Evolutionary conservation across 2,888 invertebrate species (phyloP).

Genomic region (Diarsia dahlii): DNA sequence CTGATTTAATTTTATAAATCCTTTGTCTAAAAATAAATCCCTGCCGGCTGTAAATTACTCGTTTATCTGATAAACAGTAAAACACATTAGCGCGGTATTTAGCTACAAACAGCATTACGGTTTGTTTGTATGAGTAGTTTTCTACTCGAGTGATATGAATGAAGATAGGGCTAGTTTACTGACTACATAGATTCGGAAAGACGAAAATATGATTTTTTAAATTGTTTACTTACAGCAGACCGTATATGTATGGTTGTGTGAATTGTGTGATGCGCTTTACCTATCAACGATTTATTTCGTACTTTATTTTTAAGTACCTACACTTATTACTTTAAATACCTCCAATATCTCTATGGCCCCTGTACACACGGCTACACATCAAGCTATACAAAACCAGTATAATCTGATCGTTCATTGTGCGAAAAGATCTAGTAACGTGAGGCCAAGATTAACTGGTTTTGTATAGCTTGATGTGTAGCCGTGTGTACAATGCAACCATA

Average conservation of each 20-base stretch:
- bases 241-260: not conserved
- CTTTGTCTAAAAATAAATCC: constrained; percentile 37
- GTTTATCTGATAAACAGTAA: constrained; percentile 52
- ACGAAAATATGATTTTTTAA: not conserved
- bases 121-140: constrained; percentile 39
- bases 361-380: no score
- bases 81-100: constrained; percentile 44
- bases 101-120: constrained; percentile 17
- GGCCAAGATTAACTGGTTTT: no score
- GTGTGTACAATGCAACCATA: not conserved
- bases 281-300: not conserved
- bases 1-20: constrained; percentile 30
- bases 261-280: not conserved
- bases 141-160: constrained; percentile 10
- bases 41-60: constrained; percentile 28
- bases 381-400: no score
- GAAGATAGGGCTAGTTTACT: constrained; percentile 3
- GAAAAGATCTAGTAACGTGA: no score
- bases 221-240: not conserved
- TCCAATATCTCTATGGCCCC: not conserved
- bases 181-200: not conserved
- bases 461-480: no score
- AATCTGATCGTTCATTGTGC: no score
- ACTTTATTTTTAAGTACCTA: not conserved
- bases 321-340: not conserved